Base-by-base conservation (phyloP, 2,888 invertebrate species). In the Conus canariensis region DNA sequence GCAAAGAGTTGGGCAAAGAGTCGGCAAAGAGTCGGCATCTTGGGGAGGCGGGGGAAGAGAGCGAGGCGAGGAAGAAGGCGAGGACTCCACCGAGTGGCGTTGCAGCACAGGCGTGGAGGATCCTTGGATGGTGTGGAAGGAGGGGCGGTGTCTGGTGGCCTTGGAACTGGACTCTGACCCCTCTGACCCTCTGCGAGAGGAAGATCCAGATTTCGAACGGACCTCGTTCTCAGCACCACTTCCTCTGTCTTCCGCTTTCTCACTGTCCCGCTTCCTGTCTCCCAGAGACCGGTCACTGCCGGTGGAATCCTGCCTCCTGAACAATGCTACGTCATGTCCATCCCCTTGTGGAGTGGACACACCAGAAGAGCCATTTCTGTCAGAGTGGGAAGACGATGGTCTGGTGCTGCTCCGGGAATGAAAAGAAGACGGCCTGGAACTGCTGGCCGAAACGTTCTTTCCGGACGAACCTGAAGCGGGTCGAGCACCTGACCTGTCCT, bases 71-170 rank as follows among this genome's bases (percentile, higher is more conserved):
- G 89, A 70, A 12, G 89, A 70, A 16, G 19, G 14, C 64, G 90
- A 88, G 87, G 83, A n/a, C 25, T 45, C 19, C 60, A 19, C 22
- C 56, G 89, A 89, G 58, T 83, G 60, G 30, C 89, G 89, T 25
- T 25, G 60, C 74, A 85, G n/a, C 59, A 70, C 89, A 6, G 89
- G 89, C 67, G 89, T 89, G 56, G 91, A 88, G 6, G 74, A 85
- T 67, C 77, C 80, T 16, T 87, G 82, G 74, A 87, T 89, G 60
- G 58, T 90, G 67, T 59, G 64, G 70, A 87, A 74, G 58, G 86
- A 74, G 16, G 87, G 60, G 19, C 74, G 58, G 80, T 90, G 80
- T 4, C 60, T 56, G 14, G n/a, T 25, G 58, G 25, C 14, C 19
- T 56, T n/a, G 22, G 16, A 0, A 8, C 25, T 30, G 58, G 22